Evolutionary conservation across 2,888 invertebrate genomes (phyloP).

Genomic region (Limulus polyphemus): DNA sequence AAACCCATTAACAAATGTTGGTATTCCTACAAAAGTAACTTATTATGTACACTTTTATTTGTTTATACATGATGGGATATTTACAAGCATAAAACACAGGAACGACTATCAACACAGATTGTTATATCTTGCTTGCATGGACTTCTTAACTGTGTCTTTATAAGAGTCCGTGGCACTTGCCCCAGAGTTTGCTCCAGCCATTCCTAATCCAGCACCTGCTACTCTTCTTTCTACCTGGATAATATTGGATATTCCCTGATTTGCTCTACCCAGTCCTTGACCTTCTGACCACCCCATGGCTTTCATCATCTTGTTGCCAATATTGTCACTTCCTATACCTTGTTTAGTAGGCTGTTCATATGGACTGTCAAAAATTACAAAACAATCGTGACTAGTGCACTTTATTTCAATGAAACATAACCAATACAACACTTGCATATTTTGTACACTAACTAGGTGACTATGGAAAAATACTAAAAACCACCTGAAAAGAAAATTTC

Average conservation of each 20-base stretch:
- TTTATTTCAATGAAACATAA: too few species aligned
- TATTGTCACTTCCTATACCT: conserved; percentile 71
- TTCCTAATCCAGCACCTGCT: conserved; percentile 71
- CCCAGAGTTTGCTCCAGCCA: conserved; percentile 60
- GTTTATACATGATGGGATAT: background rate
- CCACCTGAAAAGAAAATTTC: too few species aligned
- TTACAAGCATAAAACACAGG: background rate
- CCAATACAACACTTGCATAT: too few species aligned
- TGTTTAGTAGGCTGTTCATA: conserved; percentile 48
- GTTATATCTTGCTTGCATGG: conserved; percentile 70
- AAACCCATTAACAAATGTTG: too few species aligned
- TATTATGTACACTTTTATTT: background rate
- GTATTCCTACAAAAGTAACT: too few species aligned
- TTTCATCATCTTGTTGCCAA: conserved; percentile 86
- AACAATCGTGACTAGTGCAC: too few species aligned
- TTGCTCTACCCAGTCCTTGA: conserved; percentile 80
- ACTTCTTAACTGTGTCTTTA: conserved; percentile 76
- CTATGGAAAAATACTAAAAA: too few species aligned
- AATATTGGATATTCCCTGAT: conserved; percentile 84
- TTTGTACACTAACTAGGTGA: too few species aligned
- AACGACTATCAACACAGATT: background rate
- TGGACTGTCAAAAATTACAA: conserved; percentile 13
- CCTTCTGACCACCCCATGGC: conserved; percentile 99
- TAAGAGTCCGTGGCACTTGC: conserved; percentile 72
- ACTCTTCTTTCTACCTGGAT: conserved; percentile 62